Conservation (phyloP, 2,113 vertebrate species). For the Marcusenius ussheri region DNA sequence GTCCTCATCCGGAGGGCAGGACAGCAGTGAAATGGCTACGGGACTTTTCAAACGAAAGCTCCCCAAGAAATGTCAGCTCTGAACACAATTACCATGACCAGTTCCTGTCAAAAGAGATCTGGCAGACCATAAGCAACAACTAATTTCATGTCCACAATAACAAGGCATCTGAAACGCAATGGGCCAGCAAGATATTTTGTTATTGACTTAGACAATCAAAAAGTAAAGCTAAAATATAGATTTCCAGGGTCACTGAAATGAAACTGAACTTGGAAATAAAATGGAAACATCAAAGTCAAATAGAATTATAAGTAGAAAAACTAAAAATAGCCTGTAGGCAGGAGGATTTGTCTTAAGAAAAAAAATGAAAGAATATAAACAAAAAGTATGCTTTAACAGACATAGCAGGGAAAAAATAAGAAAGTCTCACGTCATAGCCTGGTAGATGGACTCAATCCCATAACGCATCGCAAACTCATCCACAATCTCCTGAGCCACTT, state of each 20-base stretch:
- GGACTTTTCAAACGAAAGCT: not conserved
- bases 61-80: not conserved
- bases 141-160: not conserved
- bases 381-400: not conserved
- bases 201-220: not conserved
- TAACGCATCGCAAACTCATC: slow-evolving; percentile 99
- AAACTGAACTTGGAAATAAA: not conserved
- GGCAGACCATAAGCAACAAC: not conserved
- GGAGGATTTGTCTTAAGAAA: not conserved
- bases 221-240: not conserved
- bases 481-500: slow-evolving; percentile 89
- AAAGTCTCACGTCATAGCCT: slow-evolving; percentile 93
- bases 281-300: not conserved
- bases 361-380: not conserved
- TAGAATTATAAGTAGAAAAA: not conserved
- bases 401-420: not conserved
- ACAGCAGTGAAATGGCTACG: not conserved
- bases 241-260: not conserved
- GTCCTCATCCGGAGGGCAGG: not conserved
- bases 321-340: too few relatives aligned
- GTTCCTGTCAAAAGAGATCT: not conserved
- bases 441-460: slow-evolving; percentile 95
- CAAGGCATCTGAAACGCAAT: not conserved
- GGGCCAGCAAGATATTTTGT: not conserved
- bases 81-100: not conserved